Base-by-base conservation (phyloP, 2,797 vertebrate genomes). In the Phoxinus dragarum region DNA sequence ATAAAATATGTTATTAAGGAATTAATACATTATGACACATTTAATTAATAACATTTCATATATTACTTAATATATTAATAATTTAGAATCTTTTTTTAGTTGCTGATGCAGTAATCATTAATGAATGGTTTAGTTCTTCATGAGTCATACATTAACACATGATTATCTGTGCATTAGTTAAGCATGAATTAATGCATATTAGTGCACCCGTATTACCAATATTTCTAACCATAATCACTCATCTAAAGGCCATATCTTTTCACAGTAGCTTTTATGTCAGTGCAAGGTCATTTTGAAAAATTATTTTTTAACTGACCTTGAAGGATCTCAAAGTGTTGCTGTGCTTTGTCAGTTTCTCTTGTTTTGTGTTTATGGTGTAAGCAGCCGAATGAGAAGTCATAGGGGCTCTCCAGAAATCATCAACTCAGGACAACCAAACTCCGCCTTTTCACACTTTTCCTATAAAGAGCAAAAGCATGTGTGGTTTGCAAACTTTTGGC, bases 341-440 rank as follows among this genome's bases (percentile, higher is more conserved):
- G 77, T 80, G 54, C 4, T 47, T 16, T 87, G 42, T 87, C 92
- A 90, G 92, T 34, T 34, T 91, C 89, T 89, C 56, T 21, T 36
- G 7, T 17, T 84, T 82, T 89, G 47, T 94, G 92, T 95, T 95
- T 94, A 89, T 93, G 34, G 86, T 93, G 91, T 93, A 95, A 93
- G 93, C 93, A 67, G 23, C 17, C 23, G 47, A 61, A 82, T 74
- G 54, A 5, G 21, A 64, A 80, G 47, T 7, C 61, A 89, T 86
- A 49, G 6, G 86, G 84, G 88, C 42, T 34, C 36, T 11, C 23
- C 90, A 3, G 72, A 61, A 90, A 86, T 71, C 23, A 71, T 84
- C 16, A 64, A 44, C 10, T 49, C 31, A 77, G n/a, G 54, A 66
- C 10, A 85, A 17, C 4, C 19, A n/a, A 87, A 82, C 66, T 23